phyloP scores from a whole-genome alignment of 2,888 invertebrate species.

The Nephrocerus scutellatus region DNA sequence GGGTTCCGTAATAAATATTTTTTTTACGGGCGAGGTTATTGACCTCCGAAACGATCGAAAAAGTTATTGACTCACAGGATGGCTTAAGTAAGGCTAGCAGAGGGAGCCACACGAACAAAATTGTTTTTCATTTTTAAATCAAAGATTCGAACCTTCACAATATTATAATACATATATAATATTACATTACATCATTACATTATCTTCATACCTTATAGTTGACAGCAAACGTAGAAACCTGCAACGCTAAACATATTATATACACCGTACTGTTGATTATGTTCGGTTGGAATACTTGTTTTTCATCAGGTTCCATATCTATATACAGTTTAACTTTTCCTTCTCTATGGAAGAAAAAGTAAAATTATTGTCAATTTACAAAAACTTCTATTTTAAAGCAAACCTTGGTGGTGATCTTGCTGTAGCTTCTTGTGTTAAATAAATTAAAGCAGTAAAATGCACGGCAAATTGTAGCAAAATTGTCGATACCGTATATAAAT shows the following conservation, averaged over 20 bases:
- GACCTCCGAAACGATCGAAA: too few species aligned
- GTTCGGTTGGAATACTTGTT: constrained; percentile 86
- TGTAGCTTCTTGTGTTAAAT: constrained; percentile 76
- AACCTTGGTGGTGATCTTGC: constrained; percentile 65
- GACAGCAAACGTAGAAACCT: constrained; percentile 97
- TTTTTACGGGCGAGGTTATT: too few species aligned
- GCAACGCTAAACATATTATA: constrained; percentile 93
- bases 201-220: constrained; percentile 78
- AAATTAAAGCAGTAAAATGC: constrained; percentile 87
- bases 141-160: too few species aligned
- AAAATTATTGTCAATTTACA: constrained; percentile 12
- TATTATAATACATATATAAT: too few species aligned
- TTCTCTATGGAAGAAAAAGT: constrained; percentile 50
- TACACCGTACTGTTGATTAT: constrained; percentile 97
- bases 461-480: constrained; percentile 91
- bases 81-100: too few species aligned
- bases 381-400: neutral
- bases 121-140: neutral
- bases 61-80: too few species aligned
- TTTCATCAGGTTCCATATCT: constrained; percentile 58
- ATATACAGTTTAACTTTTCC: constrained; percentile 55
- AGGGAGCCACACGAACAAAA: neutral
- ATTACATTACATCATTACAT: too few species aligned
- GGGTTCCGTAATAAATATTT: too few species aligned
- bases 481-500: constrained; percentile 91